Base-by-base conservation (phyloP, 30 jellyfish, hydroid and myxozoan species). In the Aurelia sp. region DNA sequence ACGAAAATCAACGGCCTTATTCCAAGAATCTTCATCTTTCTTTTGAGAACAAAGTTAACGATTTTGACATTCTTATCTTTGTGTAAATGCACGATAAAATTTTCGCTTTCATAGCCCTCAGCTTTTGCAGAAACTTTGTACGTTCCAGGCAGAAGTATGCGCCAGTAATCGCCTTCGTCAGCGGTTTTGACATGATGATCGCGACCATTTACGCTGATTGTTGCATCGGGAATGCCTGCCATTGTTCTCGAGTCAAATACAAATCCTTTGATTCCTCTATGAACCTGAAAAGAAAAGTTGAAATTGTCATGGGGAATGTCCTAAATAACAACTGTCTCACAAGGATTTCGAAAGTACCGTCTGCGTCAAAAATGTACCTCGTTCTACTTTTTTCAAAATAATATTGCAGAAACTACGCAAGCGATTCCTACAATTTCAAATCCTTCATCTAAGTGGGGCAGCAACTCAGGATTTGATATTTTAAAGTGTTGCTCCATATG, bases 121-220 rank as follows among this genome's bases (percentile, higher is more conserved):
- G 97, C 97, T 1, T 92, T 38, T 31, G 97, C 98, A 8, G 98
- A 61, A 24, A 96, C 83, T 50, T 80, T 80, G 83, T 96, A 96
- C 9, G 98, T 58, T 31, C 99, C 99, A 47, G 98, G 99, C 22
- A 91, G 85, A 50, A 96, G 77, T 30, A 90, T 53, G 22, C 98
- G 91, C 99, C 98, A 90, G 76, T 73, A 96, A 50, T 96, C 99
- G 3, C 99, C 99, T 44, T 82, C 72, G 8, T 69, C 82, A 30
- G 99, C 93, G 61, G 97, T 44, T n/a, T 27, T 60, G 0, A 96
- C 91, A 51, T 66, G 53, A 71, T 90, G 96, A 60, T 91, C 99
- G 61, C 97, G 93, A 3, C 98, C 99, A 67, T 84, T 81, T 27
- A 96, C 80, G 31, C 63, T 76, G 24, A 96, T 72, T 9, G 72